These are phyloP conservation scores for Acanthoscelides obtectus DNA, from an alignment of 2,888 invertebrate species.

Conservation along the genomic window DNA sequence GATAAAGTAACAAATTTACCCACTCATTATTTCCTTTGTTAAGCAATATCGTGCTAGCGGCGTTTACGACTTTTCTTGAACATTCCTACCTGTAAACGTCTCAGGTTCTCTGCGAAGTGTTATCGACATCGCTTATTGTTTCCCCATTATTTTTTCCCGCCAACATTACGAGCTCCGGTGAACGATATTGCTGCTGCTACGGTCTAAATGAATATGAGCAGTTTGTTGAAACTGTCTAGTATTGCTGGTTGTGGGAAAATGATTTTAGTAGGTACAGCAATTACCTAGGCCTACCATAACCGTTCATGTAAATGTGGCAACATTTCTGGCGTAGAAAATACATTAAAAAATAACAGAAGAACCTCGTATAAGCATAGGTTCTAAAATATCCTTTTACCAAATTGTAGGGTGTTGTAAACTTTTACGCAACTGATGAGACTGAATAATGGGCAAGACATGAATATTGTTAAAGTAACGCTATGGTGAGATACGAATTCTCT, in stretches of 20 bases:
- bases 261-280: neutral
- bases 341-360: no score
- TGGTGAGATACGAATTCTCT: no score
- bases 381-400: no score
- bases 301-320: no score
- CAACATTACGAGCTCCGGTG: neutral
- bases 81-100: neutral
- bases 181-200: neutral
- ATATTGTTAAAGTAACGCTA: no score
- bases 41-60: neutral
- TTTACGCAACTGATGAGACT: no score
- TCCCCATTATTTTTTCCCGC: neutral
- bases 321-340: no score
- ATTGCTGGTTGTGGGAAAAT: neutral
- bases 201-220: neutral
- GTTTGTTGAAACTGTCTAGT: neutral
- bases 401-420: no score
- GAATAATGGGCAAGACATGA: no score
- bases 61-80: neutral
- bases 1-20: neutral
- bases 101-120: neutral
- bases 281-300: no score
- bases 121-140: neutral
- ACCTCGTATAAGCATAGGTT: no score
- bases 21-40: neutral